phyloP scores from a whole-genome alignment of 64 coral and sea anemone species.

The Montipora efflorescens region DNA sequence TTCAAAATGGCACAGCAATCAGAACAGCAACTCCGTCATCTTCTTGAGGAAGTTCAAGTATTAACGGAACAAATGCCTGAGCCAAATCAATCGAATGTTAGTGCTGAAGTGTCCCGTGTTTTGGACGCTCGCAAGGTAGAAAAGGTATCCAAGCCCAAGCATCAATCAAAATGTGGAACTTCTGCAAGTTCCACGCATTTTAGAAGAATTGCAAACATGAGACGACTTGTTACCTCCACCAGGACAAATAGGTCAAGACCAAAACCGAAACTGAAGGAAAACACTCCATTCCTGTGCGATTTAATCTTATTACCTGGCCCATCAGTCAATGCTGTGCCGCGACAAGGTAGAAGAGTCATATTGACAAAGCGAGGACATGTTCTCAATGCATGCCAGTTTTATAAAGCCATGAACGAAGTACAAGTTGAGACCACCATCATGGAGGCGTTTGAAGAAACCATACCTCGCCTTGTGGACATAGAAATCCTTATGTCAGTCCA shows the following conservation, averaged over 20 bases:
- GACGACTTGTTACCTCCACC: not conserved
- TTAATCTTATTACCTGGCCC: slow-evolving; percentile 51
- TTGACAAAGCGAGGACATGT: slow-evolving; percentile 52
- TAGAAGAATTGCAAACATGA: not conserved
- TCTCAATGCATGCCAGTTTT: slow-evolving; percentile 33
- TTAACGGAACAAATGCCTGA: no score
- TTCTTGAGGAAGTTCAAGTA: no score
- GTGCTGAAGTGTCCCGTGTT: no score
- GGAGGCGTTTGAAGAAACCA: slow-evolving; percentile 62
- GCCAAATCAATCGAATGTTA: no score
- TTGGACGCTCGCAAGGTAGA: no score
- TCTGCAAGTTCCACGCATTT: not conserved
- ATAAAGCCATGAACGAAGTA: slow-evolving; percentile 44
- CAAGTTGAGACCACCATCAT: slow-evolving; percentile 55
- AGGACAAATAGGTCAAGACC: not conserved
- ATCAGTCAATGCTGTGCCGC: slow-evolving; percentile 46
- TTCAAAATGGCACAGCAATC: no score
- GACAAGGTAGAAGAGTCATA: slow-evolving; percentile 41
- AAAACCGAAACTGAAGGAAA: not conserved
- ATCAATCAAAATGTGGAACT: no score
- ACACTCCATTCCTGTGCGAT: slow-evolving; percentile 49
- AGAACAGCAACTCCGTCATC: no score
- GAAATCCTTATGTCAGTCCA: slow-evolving; percentile 27
- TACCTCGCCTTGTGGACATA: not conserved
- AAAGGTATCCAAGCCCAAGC: not conserved